phyloP scores from a whole-genome alignment of 2,113 vertebrate genomes.

The Lucifuga dentata region DNA sequence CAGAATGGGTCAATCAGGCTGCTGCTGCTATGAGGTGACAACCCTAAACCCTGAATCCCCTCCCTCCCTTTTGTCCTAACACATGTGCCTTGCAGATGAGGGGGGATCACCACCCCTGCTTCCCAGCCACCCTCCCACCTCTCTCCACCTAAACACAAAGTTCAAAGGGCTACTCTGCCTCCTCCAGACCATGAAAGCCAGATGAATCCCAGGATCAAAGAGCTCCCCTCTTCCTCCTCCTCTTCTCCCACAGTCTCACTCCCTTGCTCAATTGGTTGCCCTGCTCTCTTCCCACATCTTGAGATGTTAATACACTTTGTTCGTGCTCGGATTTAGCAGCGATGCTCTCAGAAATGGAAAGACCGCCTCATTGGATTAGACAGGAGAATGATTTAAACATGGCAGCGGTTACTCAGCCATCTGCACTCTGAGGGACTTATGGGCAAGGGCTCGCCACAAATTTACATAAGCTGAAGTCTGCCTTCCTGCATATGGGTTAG shows the following conservation, averaged over 20 bases:
- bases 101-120: slow-evolving; percentile 71
- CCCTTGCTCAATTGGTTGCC: slow-evolving; percentile 73
- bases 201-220: slow-evolving; percentile 86
- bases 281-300: slow-evolving; percentile 79
- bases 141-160: slow-evolving; percentile 85
- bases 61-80: slow-evolving; percentile 57
- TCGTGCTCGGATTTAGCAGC: slow-evolving; percentile 73
- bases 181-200: slow-evolving; percentile 86
- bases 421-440: slow-evolving; percentile 56
- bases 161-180: slow-evolving; percentile 85
- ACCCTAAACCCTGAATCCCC: not conserved
- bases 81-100: slow-evolving; percentile 83
- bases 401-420: slow-evolving; percentile 68
- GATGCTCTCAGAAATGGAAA: slow-evolving; percentile 73
- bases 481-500: slow-evolving; percentile 47
- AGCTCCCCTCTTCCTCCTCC: slow-evolving; percentile 31
- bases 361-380: slow-evolving; percentile 72
- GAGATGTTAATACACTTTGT: slow-evolving; percentile 82
- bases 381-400: slow-evolving; percentile 73
- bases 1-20: slow-evolving; percentile 6
- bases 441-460: slow-evolving; percentile 53
- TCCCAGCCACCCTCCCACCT: slow-evolving; percentile 73
- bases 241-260: slow-evolving; percentile 69
- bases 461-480: slow-evolving; percentile 70
- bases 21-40: slow-evolving; percentile 41